Percentiles rank a stretch among this genome's conserved stretches.
Evolutionary conservation across 1,140 invertebrate species (phyloP).

Genomic region (Aphis craccivora): DNA sequence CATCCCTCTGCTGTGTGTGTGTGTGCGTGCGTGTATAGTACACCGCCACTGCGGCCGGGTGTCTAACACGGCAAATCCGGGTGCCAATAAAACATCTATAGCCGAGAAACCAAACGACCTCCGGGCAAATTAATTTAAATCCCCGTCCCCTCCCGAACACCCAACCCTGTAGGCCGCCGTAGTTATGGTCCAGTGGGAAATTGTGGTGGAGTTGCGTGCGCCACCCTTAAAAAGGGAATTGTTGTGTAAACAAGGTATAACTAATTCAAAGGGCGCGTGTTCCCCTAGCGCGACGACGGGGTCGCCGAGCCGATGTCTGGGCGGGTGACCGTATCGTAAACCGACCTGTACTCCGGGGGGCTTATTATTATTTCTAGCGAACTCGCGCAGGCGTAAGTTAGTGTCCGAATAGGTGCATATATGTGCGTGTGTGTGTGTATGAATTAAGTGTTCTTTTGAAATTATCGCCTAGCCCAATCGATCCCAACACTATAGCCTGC

Average conservation of each 20-base stretch:
- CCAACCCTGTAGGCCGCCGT: not conserved
- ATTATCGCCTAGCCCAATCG: constrained; percentile 27
- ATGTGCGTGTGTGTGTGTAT: not conserved
- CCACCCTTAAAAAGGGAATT: constrained; percentile 50
- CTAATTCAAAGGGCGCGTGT: constrained; percentile 42
- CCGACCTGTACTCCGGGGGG: not conserved
- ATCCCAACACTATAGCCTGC: not conserved
- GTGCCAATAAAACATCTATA: constrained; percentile 50
- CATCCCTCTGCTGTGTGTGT: not conserved
- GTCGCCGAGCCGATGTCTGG: not conserved
- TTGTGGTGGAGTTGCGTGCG: constrained; percentile 15
- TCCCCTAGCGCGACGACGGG: not conserved
- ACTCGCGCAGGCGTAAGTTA: not conserved
- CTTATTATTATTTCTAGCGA: not conserved
- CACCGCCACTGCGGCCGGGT: not conserved
- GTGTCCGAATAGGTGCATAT: not conserved
- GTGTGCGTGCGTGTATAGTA: not conserved
- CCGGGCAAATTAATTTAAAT: constrained; percentile 57
- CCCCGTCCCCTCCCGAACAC: not conserved
- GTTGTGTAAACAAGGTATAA: constrained; percentile 55
- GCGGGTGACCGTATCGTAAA: not conserved
- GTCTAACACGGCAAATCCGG: constrained; percentile 44
- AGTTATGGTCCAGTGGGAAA: constrained; percentile 27
- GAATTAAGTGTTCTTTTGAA: constrained; percentile 5
- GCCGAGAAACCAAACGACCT: constrained; percentile 54